Conservation (phyloP, 2,888 invertebrate species). For the Dynastes tityus region DNA sequence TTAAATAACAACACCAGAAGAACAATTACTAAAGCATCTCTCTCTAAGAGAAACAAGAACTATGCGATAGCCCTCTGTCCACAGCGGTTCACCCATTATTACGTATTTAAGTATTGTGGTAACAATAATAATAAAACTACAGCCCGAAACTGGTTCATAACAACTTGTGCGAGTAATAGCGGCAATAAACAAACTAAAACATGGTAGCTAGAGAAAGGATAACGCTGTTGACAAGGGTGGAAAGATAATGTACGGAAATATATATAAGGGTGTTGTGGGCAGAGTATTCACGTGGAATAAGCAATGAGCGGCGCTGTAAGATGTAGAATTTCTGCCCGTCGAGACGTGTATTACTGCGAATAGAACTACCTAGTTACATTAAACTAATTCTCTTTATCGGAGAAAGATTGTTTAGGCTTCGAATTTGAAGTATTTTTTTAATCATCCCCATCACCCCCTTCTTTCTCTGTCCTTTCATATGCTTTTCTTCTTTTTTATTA, state of each 20-base stretch:
- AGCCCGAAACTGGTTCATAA: slow-evolving; percentile 13
- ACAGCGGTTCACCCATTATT: no score
- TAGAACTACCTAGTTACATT: background rate
- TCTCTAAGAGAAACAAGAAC: no score
- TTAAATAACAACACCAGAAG: no score
- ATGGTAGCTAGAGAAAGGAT: slow-evolving; percentile 3
- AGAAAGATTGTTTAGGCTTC: no score
- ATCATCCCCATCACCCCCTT: no score
- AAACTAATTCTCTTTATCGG: no score
- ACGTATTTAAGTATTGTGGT: no score
- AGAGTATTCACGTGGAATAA: slow-evolving; percentile 27
- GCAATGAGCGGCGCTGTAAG: slow-evolving; percentile 4
- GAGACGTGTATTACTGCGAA: background rate
- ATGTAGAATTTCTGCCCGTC: slow-evolving; percentile 8
- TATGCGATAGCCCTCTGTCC: no score
- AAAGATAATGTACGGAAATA: slow-evolving; percentile 33
- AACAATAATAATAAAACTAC: slow-evolving; percentile 25
- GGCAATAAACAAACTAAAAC: slow-evolving; percentile 25
- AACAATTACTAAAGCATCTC: no score
- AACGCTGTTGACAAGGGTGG: slow-evolving; percentile 22
- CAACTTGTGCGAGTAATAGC: slow-evolving; percentile 22
- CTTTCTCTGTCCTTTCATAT: no score
- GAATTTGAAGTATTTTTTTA: no score
- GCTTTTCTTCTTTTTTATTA: no score
- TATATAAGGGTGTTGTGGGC: slow-evolving; percentile 19